Evolutionary conservation across 2,888 invertebrate genomes (phyloP).

Genomic region (Leucophenga maculata): DNA sequence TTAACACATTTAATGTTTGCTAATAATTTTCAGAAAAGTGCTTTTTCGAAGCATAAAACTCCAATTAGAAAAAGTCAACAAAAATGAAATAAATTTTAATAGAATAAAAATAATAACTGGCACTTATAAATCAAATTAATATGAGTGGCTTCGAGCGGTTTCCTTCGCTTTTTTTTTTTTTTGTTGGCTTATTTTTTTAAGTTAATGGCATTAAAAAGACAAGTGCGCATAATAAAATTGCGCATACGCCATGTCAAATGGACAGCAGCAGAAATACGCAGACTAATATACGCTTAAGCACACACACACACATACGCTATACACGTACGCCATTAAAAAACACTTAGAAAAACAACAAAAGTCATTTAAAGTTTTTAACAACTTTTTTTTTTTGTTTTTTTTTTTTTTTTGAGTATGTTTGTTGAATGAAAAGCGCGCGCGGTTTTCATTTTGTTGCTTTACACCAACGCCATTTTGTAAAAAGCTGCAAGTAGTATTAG

Average conservation of each 20-base stretch:
- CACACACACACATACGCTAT: slow-evolving; percentile 31
- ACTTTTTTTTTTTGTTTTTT: slow-evolving; percentile 40
- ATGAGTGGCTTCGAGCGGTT: neutral
- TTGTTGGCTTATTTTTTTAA: neutral
- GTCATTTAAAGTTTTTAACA: slow-evolving; percentile 63
- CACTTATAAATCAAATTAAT: neutral
- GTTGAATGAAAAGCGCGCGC: neutral
- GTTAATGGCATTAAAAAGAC: slow-evolving; percentile 17
- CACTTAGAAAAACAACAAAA: slow-evolving; percentile 66
- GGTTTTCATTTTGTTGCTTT: slow-evolving; percentile 27
- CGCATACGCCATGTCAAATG: slow-evolving; percentile 44
- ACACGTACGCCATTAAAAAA: slow-evolving; percentile 64
- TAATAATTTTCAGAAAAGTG: too few relatives aligned
- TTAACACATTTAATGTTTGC: too few relatives aligned
- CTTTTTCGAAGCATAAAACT: too few relatives aligned
- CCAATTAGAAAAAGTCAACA: too few relatives aligned
- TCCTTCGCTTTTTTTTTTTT: neutral
- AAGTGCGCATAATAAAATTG: slow-evolving; percentile 35
- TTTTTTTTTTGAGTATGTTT: slow-evolving; percentile 27
- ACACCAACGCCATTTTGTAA: slow-evolving; percentile 37
- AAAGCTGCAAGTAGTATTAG: slow-evolving; percentile 50
- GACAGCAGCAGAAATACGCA: slow-evolving; percentile 21
- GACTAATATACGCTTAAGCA: slow-evolving; percentile 20
- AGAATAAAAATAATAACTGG: neutral
- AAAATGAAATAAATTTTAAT: too few relatives aligned